Percentiles rank a stretch among this genome's conserved stretches.
Evolutionary conservation across 1,140 invertebrate species (phyloP).

Genomic region (Calliphora vicina): DNA sequence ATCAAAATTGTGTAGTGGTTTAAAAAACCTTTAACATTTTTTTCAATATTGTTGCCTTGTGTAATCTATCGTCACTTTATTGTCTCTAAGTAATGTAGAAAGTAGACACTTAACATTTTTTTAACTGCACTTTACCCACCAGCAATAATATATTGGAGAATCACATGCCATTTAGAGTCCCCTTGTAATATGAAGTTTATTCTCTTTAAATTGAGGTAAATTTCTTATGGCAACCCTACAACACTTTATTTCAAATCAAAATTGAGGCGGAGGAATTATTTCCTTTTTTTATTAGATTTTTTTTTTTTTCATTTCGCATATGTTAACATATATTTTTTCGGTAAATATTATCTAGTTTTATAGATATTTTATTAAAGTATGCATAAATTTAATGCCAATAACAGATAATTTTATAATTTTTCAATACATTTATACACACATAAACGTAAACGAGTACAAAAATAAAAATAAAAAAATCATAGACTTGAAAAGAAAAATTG

Average conservation of each 20-base stretch:
- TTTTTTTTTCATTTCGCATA: not conserved
- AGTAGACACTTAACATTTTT: no score
- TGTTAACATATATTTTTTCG: not conserved
- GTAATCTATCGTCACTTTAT: no score
- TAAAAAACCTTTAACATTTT: no score
- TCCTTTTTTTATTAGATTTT: not conserved
- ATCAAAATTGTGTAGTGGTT: no score
- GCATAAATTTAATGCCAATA: constrained; percentile 9
- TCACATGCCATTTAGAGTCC: no score
- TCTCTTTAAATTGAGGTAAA: no score
- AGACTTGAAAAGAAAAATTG: no score
- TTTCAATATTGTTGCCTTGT: no score
- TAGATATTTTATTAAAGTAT: constrained; percentile 8
- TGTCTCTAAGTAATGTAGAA: no score
- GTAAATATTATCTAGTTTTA: constrained; percentile 7
- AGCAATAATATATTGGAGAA: no score
- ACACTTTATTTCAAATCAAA: not conserved
- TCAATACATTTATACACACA: not conserved
- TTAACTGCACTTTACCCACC: no score
- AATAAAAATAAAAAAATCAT: not conserved
- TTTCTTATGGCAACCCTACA: not conserved
- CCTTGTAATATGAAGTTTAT: no score
- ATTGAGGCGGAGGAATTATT: not conserved
- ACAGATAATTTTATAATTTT: constrained; percentile 14
- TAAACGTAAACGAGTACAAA: not conserved